These are phyloP conservation scores for Prietella phreatophila DNA, from an alignment of 2,113 vertebrate species.

Conservation along the genomic window DNA sequence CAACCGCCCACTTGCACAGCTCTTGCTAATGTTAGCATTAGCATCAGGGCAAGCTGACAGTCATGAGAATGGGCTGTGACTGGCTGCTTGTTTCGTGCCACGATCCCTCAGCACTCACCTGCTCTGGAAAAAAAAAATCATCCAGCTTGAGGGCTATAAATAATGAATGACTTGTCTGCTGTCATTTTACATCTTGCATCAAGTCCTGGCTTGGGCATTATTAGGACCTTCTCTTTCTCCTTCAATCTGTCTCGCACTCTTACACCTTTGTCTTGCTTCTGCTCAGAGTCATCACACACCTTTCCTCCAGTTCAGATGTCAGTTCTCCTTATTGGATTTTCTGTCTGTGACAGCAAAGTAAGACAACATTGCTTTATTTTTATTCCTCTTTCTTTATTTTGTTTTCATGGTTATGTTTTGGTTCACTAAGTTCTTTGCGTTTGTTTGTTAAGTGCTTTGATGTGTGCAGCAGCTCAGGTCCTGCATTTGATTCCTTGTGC, in stretches of 20 bases:
- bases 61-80: constrained; percentile 70
- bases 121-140: constrained; percentile 73
- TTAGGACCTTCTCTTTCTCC: constrained; percentile 70
- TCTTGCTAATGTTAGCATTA: constrained; percentile 29
- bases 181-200: constrained; percentile 77
- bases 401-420: constrained; percentile 28
- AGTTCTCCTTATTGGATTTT: constrained; percentile 59
- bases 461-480: constrained; percentile 40
- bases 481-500: constrained; percentile 48
- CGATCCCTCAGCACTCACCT: constrained; percentile 71
- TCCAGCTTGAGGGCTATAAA: constrained; percentile 71
- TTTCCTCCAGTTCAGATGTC: constrained; percentile 64
- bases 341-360: constrained; percentile 61
- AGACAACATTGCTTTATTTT: constrained; percentile 28
- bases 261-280: constrained; percentile 71
- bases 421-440: constrained; percentile 2
- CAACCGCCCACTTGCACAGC: background rate
- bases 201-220: constrained; percentile 70
- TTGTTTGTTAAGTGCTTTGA: constrained; percentile 49
- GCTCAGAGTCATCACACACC: constrained; percentile 67
- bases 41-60: constrained; percentile 57
- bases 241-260: constrained; percentile 19
- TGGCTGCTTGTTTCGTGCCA: constrained; percentile 76
- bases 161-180: constrained; percentile 79
- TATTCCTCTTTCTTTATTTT: constrained; percentile 21